Evolutionary conservation across 2,797 vertebrate species (phyloP).

Genomic region (Acrossocheilus fasciatus): DNA sequence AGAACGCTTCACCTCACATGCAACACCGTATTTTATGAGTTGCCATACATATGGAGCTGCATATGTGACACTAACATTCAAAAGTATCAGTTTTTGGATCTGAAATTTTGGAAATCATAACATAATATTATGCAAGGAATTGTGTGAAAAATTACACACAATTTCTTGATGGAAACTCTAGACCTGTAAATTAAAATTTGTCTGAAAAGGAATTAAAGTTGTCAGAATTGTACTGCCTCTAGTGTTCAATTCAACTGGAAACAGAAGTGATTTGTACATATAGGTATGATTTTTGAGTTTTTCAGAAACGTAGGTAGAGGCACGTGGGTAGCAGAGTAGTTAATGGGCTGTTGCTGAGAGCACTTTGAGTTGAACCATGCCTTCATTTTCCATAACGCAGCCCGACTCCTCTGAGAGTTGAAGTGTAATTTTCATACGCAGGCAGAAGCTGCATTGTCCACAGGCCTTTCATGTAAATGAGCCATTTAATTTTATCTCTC

Average conservation of each 20-base stretch:
- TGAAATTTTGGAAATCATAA: not conserved
- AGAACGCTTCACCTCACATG: too few relatives aligned
- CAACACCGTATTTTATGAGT: not conserved
- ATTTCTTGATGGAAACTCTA: not conserved
- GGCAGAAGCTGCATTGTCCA: slow-evolving; percentile 26
- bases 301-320: not conserved
- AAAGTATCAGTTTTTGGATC: not conserved
- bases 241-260: not conserved
- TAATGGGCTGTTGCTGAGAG: slow-evolving; percentile 2
- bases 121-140: too few relatives aligned
- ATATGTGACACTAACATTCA: not conserved
- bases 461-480: slow-evolving; percentile 41
- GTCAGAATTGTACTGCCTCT: not conserved
- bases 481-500: slow-evolving; percentile 18
- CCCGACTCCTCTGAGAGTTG: not conserved
- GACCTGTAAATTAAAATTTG: not conserved
- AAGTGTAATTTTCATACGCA: slow-evolving; percentile 37
- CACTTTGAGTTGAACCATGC: not conserved
- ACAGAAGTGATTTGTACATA: not conserved
- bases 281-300: not conserved
- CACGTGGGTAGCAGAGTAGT: not conserved
- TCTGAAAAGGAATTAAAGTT: not conserved
- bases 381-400: not conserved
- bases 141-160: too few relatives aligned
- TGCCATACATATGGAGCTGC: not conserved